phyloP scores from a whole-genome alignment of 2,888 invertebrate genomes.

The Onthophagus sagittarius region DNA sequence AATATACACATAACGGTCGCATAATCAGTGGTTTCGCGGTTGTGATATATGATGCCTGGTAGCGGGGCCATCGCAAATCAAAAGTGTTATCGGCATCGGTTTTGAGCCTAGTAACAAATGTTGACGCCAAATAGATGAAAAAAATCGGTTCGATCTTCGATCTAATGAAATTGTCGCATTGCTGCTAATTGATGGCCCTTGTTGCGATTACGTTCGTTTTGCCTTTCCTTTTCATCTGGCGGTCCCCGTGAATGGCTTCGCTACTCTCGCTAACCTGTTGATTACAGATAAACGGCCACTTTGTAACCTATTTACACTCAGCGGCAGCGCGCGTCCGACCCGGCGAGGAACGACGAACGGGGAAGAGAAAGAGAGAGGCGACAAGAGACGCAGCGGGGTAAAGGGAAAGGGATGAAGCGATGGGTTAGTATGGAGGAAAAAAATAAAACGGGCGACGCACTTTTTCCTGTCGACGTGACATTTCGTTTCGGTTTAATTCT shows the following conservation, averaged over 20 bases:
- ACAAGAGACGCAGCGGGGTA: neutral
- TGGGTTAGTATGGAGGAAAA: conserved; percentile 17
- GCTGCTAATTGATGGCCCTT: conserved; percentile 30
- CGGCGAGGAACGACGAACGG: neutral
- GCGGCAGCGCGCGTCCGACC: neutral
- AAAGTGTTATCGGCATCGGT: neutral
- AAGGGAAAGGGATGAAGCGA: conserved; percentile 12
- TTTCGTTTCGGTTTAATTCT: conserved; percentile 22
- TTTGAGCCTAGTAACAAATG: neutral
- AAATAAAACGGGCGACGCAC: conserved; percentile 20
- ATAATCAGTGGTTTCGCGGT: neutral
- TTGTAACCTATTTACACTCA: conserved; percentile 31
- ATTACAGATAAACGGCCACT: conserved; percentile 32
- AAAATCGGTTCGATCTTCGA: conserved; percentile 15
- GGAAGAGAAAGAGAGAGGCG: neutral
- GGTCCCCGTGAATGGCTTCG: conserved; percentile 14
- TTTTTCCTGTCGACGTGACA: conserved; percentile 20
- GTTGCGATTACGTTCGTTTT: conserved; percentile 31
- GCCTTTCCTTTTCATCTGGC: conserved; percentile 29
- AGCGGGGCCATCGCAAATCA: conserved; percentile 2
- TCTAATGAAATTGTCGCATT: conserved; percentile 30
- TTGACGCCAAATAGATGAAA: conserved; percentile 12
- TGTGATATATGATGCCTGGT: neutral
- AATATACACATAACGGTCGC: neutral
- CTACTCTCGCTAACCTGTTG: conserved; percentile 29